Evolutionary conservation across 2,888 invertebrate species (phyloP).

Genomic region (Magallana nippona): DNA sequence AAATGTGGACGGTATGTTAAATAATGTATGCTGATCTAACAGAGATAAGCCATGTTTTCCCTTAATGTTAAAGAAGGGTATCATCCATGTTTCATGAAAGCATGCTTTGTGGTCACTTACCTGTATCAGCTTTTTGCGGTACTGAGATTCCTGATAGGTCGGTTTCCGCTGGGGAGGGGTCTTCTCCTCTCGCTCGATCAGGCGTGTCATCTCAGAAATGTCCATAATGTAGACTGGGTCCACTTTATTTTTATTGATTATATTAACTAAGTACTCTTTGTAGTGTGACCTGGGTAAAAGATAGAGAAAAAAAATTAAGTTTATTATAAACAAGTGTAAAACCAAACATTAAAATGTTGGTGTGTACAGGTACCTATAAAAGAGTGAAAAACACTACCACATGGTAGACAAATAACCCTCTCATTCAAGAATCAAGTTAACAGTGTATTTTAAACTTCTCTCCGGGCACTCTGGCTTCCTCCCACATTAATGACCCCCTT

Average conservation of each 20-base stretch:
- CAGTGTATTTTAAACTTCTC: no score
- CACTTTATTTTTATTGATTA: conserved; percentile 86
- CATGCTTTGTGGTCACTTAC: conserved; percentile 45
- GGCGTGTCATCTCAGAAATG: conserved; percentile 85
- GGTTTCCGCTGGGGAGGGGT: conserved; percentile 53
- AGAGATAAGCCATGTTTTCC: no score
- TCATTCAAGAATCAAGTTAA: no score
- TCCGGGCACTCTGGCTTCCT: no score
- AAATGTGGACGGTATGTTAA: no score
- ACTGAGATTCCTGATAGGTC: conserved; percentile 58
- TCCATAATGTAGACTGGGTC: conserved; percentile 90
- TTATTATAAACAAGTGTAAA: neutral
- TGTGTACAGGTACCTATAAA: no score
- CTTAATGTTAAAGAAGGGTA: no score
- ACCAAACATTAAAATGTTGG: neutral
- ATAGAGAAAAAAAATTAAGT: neutral
- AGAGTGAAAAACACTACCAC: no score
- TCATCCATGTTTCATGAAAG: no score
- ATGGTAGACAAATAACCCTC: no score
- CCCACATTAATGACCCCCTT: no score
- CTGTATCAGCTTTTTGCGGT: conserved; percentile 59
- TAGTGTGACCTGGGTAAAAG: conserved; percentile 89
- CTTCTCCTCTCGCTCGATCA: conserved; percentile 65
- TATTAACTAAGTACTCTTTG: conserved; percentile 91
- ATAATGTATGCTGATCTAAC: no score